Conservation (phyloP, 2,888 invertebrate species). For the Acrobasis suavella region DNA sequence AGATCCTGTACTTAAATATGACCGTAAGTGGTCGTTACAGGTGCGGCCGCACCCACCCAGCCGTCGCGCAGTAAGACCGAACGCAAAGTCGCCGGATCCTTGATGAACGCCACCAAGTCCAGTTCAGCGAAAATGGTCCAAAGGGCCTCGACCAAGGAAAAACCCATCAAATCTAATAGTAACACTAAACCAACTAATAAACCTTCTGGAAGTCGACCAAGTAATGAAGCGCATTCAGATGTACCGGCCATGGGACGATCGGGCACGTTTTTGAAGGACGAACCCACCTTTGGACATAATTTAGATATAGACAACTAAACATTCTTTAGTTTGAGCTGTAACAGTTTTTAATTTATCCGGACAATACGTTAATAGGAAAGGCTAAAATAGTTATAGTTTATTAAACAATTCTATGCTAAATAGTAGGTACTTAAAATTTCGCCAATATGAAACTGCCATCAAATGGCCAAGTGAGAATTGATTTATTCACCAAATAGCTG, state of each 20-base stretch:
- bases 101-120: conserved; percentile 83
- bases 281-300: conserved; percentile 81
- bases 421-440: too few relatives aligned
- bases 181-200: not conserved
- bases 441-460: too few relatives aligned
- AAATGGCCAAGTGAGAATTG: too few relatives aligned
- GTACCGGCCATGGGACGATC: conserved; percentile 82
- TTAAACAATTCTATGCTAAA: too few relatives aligned
- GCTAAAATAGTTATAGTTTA: too few relatives aligned
- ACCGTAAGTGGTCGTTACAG: not conserved
- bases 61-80: conserved; percentile 27
- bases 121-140: conserved; percentile 82
- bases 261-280: conserved; percentile 89
- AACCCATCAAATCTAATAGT: conserved; percentile 1
- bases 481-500: too few relatives aligned
- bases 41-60: conserved; percentile 1
- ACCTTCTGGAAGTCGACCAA: not conserved
- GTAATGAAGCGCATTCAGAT: conserved; percentile 22
- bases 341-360: too few relatives aligned
- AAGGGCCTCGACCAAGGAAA: conserved; percentile 55
- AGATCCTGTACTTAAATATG: too few relatives aligned
- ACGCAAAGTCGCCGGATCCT: conserved; percentile 43
- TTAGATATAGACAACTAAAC: conserved; percentile 50
- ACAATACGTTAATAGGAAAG: too few relatives aligned
- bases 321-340: too few relatives aligned